Conservation (phyloP, 2,797 vertebrate species). For the Acridotheres tristis region DNA sequence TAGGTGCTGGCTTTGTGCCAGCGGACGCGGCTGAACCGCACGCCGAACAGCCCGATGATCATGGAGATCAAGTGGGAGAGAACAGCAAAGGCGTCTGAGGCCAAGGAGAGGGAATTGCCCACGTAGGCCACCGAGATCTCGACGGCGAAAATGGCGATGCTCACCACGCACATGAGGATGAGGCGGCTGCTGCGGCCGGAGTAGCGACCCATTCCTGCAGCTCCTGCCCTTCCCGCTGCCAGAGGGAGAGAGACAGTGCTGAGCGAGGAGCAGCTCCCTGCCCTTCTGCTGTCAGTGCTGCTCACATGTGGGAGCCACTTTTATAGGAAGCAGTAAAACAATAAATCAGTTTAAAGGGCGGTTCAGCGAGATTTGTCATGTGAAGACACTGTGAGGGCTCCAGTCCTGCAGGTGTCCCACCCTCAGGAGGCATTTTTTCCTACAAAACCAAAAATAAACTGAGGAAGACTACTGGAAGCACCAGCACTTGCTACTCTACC, state of each 20-base stretch:
- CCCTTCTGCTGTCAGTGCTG: slow-evolving; percentile 27
- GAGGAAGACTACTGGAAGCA: neutral
- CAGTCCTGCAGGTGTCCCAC: neutral
- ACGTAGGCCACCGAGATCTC: slow-evolving; percentile 67
- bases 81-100: slow-evolving; percentile 78
- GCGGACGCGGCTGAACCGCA: slow-evolving; percentile 60
- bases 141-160: slow-evolving; percentile 54
- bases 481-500: neutral
- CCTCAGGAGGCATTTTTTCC: neutral
- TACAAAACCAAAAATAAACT: neutral
- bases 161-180: slow-evolving; percentile 69
- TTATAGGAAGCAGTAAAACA: slow-evolving; percentile 79
- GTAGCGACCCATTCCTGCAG: slow-evolving; percentile 76
- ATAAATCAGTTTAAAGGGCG: slow-evolving; percentile 80
- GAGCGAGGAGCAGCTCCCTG: neutral
- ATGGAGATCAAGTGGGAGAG: slow-evolving; percentile 79
- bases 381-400: neutral
- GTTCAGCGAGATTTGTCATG: slow-evolving; percentile 54
- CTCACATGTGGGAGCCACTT: slow-evolving; percentile 53
- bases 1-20: slow-evolving; percentile 71
- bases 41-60: slow-evolving; percentile 65
- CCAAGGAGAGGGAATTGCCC: slow-evolving; percentile 77
- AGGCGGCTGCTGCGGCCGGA: slow-evolving; percentile 73
- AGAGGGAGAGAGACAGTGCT: neutral
- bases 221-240: neutral